These are phyloP conservation scores for Nasua narica DNA, from an alignment of 2,797 vertebrate species.

Conservation along the genomic window DNA sequence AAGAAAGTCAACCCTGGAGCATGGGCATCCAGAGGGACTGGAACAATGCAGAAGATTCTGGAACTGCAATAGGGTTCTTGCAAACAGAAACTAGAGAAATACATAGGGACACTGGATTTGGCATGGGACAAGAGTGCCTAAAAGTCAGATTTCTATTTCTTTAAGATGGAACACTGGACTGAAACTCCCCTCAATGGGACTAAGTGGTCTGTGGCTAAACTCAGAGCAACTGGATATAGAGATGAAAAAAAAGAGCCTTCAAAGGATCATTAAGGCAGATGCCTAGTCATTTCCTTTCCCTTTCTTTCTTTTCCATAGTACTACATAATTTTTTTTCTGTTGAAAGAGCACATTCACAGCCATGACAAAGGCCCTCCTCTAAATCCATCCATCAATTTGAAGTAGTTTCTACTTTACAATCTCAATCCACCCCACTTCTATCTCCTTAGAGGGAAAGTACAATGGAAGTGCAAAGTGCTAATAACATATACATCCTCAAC, in stretches of 20 bases:
- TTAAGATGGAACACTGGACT: neutral
- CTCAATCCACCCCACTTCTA: neutral
- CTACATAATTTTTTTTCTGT: neutral
- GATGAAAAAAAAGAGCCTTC: neutral
- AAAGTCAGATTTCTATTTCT: neutral
- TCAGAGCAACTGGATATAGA: neutral
- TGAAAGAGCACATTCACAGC: neutral
- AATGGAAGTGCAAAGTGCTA: conserved; percentile 62
- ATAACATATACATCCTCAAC: conserved; percentile 44
- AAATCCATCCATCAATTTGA: conserved; percentile 38
- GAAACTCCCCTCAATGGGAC: neutral
- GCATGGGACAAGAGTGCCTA: neutral
- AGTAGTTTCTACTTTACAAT: conserved; percentile 53
- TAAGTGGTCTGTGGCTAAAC: neutral
- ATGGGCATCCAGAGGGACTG: neutral
- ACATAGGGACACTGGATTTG: neutral
- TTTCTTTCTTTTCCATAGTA: neutral
- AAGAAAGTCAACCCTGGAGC: neutral
- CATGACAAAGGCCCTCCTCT: neutral
- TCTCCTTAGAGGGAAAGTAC: conserved; percentile 41
- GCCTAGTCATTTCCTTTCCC: neutral
- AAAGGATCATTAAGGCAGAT: neutral
- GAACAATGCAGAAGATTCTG: neutral
- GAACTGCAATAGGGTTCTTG: neutral
- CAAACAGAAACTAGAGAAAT: neutral